These are phyloP conservation scores for Littorina saxatilis DNA, from an alignment of 1,140 invertebrate species.

Conservation along the genomic window DNA sequence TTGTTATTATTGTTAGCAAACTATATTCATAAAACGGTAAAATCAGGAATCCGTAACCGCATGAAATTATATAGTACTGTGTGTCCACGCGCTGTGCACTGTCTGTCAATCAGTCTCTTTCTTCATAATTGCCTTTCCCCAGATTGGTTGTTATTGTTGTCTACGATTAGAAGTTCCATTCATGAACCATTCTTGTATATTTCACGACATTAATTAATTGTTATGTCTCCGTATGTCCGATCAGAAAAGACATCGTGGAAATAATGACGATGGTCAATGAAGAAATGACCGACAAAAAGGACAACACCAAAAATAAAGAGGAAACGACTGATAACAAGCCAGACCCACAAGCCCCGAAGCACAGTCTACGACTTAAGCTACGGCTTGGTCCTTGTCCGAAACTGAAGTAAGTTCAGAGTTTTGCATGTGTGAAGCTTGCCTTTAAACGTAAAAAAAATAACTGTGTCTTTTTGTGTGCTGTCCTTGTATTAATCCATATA, in stretches of 20 bases:
- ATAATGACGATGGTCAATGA: constrained; percentile 5
- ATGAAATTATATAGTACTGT: not conserved
- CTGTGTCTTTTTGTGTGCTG: too few relatives aligned
- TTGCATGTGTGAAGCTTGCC: too few relatives aligned
- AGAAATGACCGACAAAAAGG: not conserved
- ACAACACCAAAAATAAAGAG: too few relatives aligned
- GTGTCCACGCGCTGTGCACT: not conserved
- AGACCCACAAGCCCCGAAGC: not conserved
- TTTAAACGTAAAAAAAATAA: too few relatives aligned
- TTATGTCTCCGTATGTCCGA: not conserved
- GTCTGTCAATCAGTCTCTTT: not conserved
- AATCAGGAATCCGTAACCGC: too few relatives aligned
- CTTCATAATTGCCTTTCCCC: not conserved
- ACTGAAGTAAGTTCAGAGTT: constrained; percentile 5
- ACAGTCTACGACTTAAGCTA: constrained; percentile 7
- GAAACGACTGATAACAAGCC: not conserved
- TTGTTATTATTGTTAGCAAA: too few relatives aligned
- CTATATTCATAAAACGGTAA: too few relatives aligned
- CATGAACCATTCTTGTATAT: too few relatives aligned
- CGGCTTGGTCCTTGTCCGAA: not conserved
- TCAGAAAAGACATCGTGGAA: not conserved
- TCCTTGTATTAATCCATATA: too few relatives aligned
- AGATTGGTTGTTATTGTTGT: not conserved
- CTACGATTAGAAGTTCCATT: too few relatives aligned
- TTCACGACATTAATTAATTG: too few relatives aligned